These are phyloP conservation scores for Aurelia aurita DNA, from an alignment of 30 jellyfish, hydroid and myxozoan genomes.

Conservation along the genomic window DNA sequence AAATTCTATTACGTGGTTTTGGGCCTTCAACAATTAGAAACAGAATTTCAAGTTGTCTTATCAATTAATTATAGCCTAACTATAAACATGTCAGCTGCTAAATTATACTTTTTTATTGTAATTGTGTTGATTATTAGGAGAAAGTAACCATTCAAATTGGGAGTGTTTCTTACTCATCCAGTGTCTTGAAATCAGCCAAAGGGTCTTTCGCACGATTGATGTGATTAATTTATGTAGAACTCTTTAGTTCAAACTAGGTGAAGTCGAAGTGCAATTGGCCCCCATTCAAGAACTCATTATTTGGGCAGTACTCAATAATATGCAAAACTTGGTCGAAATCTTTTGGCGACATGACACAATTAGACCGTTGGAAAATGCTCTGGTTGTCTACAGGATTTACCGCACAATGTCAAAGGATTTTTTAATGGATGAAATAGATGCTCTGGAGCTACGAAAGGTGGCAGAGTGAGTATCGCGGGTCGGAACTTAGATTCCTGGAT, in stretches of 20 bases:
- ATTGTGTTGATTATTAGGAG: too few relatives aligned
- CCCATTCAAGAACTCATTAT: constrained; percentile 43
- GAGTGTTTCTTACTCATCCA: too few relatives aligned
- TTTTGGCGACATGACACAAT: constrained; percentile 46
- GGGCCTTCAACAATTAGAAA: too few relatives aligned
- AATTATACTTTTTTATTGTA: too few relatives aligned
- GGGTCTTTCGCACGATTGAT: neutral
- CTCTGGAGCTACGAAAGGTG: neutral
- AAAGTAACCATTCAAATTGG: too few relatives aligned
- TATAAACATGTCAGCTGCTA: too few relatives aligned
- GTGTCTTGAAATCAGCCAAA: neutral
- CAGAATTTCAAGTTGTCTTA: too few relatives aligned
- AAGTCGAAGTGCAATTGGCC: constrained; percentile 1
- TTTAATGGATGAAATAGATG: constrained; percentile 5
- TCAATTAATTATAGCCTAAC: too few relatives aligned
- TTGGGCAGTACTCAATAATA: constrained; percentile 50
- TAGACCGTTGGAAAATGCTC: constrained; percentile 28
- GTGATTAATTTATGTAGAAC: too few relatives aligned
- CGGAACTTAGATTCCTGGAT: neutral
- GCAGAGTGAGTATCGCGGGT: constrained; percentile 17
- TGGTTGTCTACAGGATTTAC: constrained; percentile 20
- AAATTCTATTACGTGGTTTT: too few relatives aligned
- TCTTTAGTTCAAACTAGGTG: neutral
- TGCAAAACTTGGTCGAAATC: constrained; percentile 9
- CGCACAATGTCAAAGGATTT: neutral